Base-by-base conservation (phyloP, 2,888 invertebrate genomes). In the Zonitis immaculata region DNA sequence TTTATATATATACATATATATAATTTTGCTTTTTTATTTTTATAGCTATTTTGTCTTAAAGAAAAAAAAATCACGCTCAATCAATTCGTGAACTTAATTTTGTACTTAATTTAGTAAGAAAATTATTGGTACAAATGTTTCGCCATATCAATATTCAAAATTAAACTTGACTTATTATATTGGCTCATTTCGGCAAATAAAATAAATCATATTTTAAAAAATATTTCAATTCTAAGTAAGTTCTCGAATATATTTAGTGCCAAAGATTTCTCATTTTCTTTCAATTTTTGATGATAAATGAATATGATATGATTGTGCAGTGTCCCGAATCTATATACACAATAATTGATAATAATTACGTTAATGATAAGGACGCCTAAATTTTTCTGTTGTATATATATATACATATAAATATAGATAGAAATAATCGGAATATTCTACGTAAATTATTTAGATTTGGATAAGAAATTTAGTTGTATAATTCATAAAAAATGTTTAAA, bases 191-290 rank as follows among this genome's bases (percentile, higher is more conserved):
- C 7, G 12, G 32, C 32, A n/a, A n/a, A n/a, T n/a, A n/a, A n/a
- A n/a, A n/a, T n/a, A n/a, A n/a, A n/a, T n/a, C n/a, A n/a, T n/a
- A n/a, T n/a, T n/a, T n/a, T n/a, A n/a, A n/a, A n/a, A n/a, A n/a
- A n/a, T n/a, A n/a, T 35, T 35, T 35, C 16, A 16, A 18, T 16
- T 35, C 7, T 35, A 35, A 35, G 8, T 35, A 35, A n/a, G 16
- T 9, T 35, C 35, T 35, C 35, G 35, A 42, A 16, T 25, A 42
- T 48, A 14, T 42, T 48, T 48, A 25, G 48, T 48, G 48, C 48
- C 48, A 48, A 48, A 48, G 48, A 48, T 48, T 48, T 35, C 8
- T 6, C 25, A 2, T 16, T 32, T 32, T 32, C 1, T 32, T 48
- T 42, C n/a, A n/a, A n/a, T n/a, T n/a, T n/a, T n/a, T n/a, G n/a